Evolutionary conservation across 2,113 vertebrate species (phyloP), one percentile per base, ranked within the genome.

Genomic region (Elaphurus davidianus): DNA sequence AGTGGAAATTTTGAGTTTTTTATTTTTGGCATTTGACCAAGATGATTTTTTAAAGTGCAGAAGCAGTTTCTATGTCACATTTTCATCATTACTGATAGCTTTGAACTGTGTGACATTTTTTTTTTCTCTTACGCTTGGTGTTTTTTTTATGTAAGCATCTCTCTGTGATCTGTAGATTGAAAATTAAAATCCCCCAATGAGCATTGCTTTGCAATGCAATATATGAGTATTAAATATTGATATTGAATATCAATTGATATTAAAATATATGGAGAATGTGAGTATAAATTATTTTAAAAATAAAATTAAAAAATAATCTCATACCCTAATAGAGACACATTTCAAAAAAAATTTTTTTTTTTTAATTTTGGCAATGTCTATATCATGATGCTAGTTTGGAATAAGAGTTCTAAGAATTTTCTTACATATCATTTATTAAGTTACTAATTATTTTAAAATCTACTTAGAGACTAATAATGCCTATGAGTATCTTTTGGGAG

Each of bases 1-100:
- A 88, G 47, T 94, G n/a, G 76, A 92, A 91, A 96, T 87, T 93
- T 71, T 36, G 85, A 91, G n/a, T 54, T 82, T 97, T 96, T 92
- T 59, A 9, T 60, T 95, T 92, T 94, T 97, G 92, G 87, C 64
- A 85, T 76, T 84, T 88, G 76, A 52, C 50, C 59, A 97, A 87
- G n/a, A 54, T 36, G 27, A 55, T 55, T 91, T 64, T 78, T 87
- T 45, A 21, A 67, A 79, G 14, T 76, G 25, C n/a, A 59, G 82
- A 52, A 91, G 55, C 27, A 27, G 55, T 94, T 89, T 90, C 59
- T 45, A 17, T 95, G 57, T 76, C 40, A 19, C 30, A 7, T 47
- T 91, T 71, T 95, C n/a, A 33, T 94, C 36, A 16, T 59, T 23
- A 89, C n/a, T 62, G 90, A 88, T 78, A 79, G 50, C 90, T 97